Evolutionary conservation across 2,888 invertebrate genomes (phyloP).

Genomic region (Stenolophus ochropezus): DNA sequence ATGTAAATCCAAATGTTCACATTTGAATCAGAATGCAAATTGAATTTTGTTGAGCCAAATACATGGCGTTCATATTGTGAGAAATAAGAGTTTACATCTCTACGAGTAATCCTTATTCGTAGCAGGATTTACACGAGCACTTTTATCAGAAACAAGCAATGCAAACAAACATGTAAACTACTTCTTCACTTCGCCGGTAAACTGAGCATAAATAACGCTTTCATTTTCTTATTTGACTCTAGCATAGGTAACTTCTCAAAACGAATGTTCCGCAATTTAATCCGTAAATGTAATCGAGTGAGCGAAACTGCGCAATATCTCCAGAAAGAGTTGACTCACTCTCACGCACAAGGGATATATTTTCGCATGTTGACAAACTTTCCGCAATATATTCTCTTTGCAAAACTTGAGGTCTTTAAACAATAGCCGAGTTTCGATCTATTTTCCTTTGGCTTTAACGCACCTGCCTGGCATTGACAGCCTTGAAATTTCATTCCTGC

Average conservation of each 20-base stretch:
- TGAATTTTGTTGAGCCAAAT: slow-evolving; percentile 17
- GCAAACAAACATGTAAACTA: slow-evolving; percentile 32
- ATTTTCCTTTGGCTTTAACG: neutral
- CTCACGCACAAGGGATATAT: slow-evolving; percentile 2
- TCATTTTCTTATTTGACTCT: slow-evolving; percentile 28
- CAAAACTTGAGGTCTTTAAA: slow-evolving; percentile 4
- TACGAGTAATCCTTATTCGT: slow-evolving; percentile 23
- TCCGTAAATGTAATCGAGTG: slow-evolving; percentile 34
- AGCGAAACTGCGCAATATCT: slow-evolving; percentile 9
- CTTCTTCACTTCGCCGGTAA: slow-evolving; percentile 21
- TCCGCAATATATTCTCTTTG: slow-evolving; percentile 28
- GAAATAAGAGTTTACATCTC: slow-evolving; percentile 26
- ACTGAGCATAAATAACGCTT: slow-evolving; percentile 26
- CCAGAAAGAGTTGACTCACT: slow-evolving; percentile 2
- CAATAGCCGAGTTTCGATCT: neutral
- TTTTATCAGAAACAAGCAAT: slow-evolving; percentile 22
- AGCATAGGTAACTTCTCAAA: slow-evolving; percentile 30
- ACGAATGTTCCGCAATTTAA: slow-evolving; percentile 34
- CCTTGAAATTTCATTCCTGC: slow-evolving; percentile 10
- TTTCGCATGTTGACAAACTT: slow-evolving; percentile 22
- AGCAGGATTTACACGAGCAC: slow-evolving; percentile 10
- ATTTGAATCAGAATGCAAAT: slow-evolving; percentile 14
- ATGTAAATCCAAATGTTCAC: neutral
- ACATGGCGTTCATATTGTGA: neutral
- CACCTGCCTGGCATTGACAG: slow-evolving; percentile 14